phyloP scores from a whole-genome alignment of 2,113 vertebrate genomes.

The Cariama cristata region DNA sequence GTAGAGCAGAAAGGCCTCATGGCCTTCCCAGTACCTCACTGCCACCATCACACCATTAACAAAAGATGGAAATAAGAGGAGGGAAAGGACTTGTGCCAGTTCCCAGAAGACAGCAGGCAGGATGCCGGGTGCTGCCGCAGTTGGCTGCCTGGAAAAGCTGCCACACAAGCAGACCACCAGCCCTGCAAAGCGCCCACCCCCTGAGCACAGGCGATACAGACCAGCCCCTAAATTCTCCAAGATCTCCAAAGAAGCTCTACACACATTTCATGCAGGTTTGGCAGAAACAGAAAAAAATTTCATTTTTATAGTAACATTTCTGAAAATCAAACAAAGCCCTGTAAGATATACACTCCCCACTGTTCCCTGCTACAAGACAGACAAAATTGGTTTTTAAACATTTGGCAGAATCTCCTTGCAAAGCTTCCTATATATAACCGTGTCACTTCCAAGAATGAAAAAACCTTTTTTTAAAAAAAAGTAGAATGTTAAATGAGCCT shows the following conservation, averaged over 20 bases:
- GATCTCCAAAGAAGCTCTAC: not conserved
- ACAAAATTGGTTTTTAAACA: not conserved
- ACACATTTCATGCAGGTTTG: not conserved
- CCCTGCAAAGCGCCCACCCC: not conserved
- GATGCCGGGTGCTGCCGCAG: not conserved
- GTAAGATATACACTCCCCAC: not conserved
- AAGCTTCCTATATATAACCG: not conserved
- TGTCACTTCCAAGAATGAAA: not conserved
- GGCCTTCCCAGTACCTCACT: not conserved
- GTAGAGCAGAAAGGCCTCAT: not conserved
- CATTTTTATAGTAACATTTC: not conserved
- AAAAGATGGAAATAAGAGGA: not conserved
- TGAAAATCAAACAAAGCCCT: not conserved
- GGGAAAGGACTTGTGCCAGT: not conserved
- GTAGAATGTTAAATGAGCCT: not conserved
- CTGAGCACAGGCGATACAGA: not conserved
- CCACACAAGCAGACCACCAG: not conserved
- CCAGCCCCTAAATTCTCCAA: not conserved
- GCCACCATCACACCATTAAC: not conserved
- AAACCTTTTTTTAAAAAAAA: rapidly evolving
- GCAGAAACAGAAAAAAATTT: not conserved
- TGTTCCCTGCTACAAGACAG: not conserved
- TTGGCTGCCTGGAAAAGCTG: not conserved
- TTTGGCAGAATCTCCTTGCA: not conserved
- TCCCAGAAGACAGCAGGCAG: not conserved